These are phyloP conservation scores for Athene noctua DNA, from an alignment of 2,113 vertebrate genomes.

Conservation along the genomic window DNA sequence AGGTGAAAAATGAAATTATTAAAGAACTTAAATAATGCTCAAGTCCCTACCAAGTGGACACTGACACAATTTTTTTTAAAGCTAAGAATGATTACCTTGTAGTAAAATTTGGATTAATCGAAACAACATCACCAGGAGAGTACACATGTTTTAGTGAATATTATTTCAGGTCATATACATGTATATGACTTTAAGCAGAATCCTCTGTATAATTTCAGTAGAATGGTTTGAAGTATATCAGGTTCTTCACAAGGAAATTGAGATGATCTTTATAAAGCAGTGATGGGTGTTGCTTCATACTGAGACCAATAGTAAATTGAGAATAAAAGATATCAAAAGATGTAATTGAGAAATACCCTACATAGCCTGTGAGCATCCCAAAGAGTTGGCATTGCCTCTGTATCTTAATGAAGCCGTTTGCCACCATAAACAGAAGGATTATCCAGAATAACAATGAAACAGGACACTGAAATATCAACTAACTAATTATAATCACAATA, in stretches of 20 bases:
- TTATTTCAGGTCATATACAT: background rate
- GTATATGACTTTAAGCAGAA: background rate
- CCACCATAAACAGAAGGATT: background rate
- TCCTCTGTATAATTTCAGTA: background rate
- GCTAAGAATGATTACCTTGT: background rate
- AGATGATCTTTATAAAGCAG: background rate
- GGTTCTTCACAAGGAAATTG: background rate
- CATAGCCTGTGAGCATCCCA: background rate
- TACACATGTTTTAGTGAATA: rapidly evolving
- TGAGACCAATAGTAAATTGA: background rate
- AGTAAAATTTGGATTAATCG: background rate
- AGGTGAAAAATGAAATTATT: background rate
- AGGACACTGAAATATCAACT: background rate
- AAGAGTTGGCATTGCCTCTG: background rate
- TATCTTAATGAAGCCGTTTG: background rate
- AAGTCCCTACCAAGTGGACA: background rate
- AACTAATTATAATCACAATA: background rate
- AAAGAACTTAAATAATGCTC: background rate
- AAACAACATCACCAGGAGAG: background rate
- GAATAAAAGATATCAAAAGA: background rate
- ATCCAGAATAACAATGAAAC: background rate
- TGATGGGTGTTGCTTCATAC: background rate
- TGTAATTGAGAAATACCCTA: background rate
- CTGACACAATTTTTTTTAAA: background rate
- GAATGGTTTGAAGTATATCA: background rate